Evolutionary conservation across 2,113 vertebrate genomes (phyloP).

Genomic region (Pheucticus melanocephalus): DNA sequence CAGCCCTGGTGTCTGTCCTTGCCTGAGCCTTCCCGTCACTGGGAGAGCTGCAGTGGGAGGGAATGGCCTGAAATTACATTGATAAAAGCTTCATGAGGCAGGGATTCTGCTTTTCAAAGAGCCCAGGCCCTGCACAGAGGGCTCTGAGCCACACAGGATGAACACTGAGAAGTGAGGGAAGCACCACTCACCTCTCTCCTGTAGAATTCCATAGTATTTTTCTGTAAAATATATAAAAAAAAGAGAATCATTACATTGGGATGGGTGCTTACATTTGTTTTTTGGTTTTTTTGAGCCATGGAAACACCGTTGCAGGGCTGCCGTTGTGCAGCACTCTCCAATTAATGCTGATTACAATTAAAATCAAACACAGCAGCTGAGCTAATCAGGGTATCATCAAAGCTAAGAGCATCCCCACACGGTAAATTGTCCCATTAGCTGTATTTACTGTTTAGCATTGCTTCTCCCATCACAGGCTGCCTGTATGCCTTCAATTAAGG

Average conservation of each 20-base stretch:
- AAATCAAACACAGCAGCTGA: constrained; percentile 55
- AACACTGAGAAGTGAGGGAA: background rate
- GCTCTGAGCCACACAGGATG: background rate
- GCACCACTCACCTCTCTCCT: constrained; percentile 86
- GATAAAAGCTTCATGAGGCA: background rate
- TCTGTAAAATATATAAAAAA: constrained; percentile 72
- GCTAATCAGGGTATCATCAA: constrained; percentile 52
- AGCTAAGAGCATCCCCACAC: constrained; percentile 46
- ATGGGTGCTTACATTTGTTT: background rate
- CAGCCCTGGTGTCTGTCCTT: background rate
- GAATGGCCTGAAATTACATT: background rate
- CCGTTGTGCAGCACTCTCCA: background rate
- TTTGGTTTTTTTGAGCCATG: background rate
- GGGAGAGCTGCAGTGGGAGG: background rate
- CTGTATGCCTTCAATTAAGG: constrained; percentile 60
- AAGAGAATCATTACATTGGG: background rate
- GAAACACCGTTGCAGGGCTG: background rate
- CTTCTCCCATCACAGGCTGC: constrained; percentile 50
- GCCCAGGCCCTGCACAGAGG: background rate
- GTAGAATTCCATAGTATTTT: constrained; percentile 82
- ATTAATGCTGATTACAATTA: constrained; percentile 51
- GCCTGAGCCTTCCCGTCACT: background rate
- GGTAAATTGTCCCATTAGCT: constrained; percentile 34
- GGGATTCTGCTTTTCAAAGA: background rate
- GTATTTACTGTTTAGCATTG: constrained; percentile 51